Base-by-base conservation (phyloP, 35 echinoderm and acorn worm species). In the Apostichopus parvimensis region DNA sequence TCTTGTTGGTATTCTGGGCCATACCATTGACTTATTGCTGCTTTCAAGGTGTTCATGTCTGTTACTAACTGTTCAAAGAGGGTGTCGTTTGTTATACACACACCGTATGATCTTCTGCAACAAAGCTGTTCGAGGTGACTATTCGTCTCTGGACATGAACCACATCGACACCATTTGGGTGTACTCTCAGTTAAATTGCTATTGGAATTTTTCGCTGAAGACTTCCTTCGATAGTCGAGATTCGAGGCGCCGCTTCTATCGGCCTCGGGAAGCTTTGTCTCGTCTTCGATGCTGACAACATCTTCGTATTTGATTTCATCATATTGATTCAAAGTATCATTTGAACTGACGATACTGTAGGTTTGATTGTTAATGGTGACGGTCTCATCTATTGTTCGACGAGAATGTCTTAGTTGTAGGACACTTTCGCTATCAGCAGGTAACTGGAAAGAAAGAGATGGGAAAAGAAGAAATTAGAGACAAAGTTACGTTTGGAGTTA, bases 91-190 rank as follows among this genome's bases (percentile, higher is more conserved):
- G 86, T 88, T 13, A 88, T 57, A 64, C 86, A 88, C 0, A n/a
- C 68, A 52, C 86, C 86, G 17, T 72, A 13, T 28, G 86, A 65
- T 20, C 86, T 25, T 15, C 60, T 68, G 21, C 86, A 88, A 54
- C 86, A 88, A 11, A 88, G 14, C 55, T 57, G 12, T 54, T 88
- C 61, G 15, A 21, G 8, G 2, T 34, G 58, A 8, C 9, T 66
- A 1, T 12, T 4, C 6, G 4, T 8, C 9, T 88, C 86, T 15
- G 71, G 86, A 88, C 86, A 88, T 12, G 8, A 17, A 9, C 86
- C 86, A 73, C 86, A 88, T 60, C 86, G 86, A 72, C 86, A 88
- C 86, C 86, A 88, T 6, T 88, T 64, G 5, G 64, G 62, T n/a
- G 7, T 11, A 5, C 20, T 9, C 6, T 84, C 10, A 13, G 7